phyloP scores from a whole-genome alignment of 2,888 invertebrate species.

The Sphecodes monilicornis region DNA sequence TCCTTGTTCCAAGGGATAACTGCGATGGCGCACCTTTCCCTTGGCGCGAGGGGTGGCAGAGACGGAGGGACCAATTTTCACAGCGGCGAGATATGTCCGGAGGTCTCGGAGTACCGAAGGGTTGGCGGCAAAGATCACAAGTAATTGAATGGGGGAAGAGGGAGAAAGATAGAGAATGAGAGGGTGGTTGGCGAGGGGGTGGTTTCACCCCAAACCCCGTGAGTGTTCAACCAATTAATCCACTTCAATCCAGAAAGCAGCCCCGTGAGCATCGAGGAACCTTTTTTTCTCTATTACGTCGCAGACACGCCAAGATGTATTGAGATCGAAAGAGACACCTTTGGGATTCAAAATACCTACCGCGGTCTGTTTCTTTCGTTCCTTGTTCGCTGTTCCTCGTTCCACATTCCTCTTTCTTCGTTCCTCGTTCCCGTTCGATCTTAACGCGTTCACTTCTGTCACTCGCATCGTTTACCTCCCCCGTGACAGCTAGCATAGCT shows the following conservation, averaged over 20 bases:
- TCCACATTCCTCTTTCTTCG: neutral
- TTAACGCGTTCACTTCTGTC: neutral
- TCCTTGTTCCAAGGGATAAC: slow-evolving; percentile 71
- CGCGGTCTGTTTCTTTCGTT: slow-evolving; percentile 20
- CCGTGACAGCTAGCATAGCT: neutral
- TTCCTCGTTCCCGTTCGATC: neutral
- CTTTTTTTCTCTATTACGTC: slow-evolving; percentile 68
- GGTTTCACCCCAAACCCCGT: slow-evolving; percentile 76
- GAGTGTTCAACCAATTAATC: slow-evolving; percentile 83
- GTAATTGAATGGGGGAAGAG: slow-evolving; percentile 74
- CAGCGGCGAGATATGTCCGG: slow-evolving; percentile 71
- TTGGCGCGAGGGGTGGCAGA: slow-evolving; percentile 46
- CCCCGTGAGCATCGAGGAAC: slow-evolving; percentile 75
- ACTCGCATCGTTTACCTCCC: neutral
- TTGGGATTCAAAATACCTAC: slow-evolving; percentile 64
- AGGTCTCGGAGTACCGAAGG: slow-evolving; percentile 73
- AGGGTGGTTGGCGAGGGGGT: slow-evolving; percentile 50
- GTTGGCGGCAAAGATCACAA: slow-evolving; percentile 80
- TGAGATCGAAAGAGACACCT: slow-evolving; percentile 76
- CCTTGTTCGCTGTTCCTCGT: slow-evolving; percentile 1
- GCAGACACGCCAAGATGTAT: slow-evolving; percentile 79
- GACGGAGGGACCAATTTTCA: slow-evolving; percentile 71
- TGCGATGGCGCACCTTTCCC: slow-evolving; percentile 63
- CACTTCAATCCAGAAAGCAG: slow-evolving; percentile 80
- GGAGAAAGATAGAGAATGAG: slow-evolving; percentile 36